These are phyloP conservation scores for Geotrupes spiniger DNA, from an alignment of 2,888 invertebrate species.

Conservation along the genomic window DNA sequence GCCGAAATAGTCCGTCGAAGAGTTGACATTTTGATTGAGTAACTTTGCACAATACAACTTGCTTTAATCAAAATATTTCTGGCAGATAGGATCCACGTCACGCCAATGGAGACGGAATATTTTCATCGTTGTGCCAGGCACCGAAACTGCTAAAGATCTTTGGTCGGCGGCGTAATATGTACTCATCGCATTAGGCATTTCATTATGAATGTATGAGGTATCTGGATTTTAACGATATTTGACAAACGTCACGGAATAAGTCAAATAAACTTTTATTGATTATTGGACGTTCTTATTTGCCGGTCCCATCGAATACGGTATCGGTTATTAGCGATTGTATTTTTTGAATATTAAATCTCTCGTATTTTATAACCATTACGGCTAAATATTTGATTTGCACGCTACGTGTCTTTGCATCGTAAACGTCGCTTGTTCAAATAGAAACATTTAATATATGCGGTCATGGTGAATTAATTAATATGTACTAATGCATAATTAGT, in stretches of 20 bases:
- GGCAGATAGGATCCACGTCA: no score
- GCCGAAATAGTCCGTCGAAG: no score
- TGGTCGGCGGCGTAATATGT: constrained; percentile 31
- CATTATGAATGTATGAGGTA: constrained; percentile 34
- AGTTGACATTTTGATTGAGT: no score
- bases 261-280: constrained; percentile 24
- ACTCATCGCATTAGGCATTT: constrained; percentile 32
- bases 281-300: constrained; percentile 25
- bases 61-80: no score
- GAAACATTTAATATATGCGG: no score
- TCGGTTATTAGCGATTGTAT: constrained; percentile 21
- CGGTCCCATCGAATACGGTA: constrained; percentile 18
- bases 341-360: constrained; percentile 2
- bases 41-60: no score
- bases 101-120: constrained; percentile 14
- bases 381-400: no score
- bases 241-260: constrained; percentile 24
- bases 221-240: constrained; percentile 34
- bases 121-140: constrained; percentile 28
- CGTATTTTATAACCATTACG: no score
- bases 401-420: no score
- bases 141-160: constrained; percentile 25
- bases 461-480: no score
- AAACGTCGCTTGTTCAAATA: no score
- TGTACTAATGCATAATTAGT: no score